A percentile compares a stretch with the other conserved stretches of the same genome.
phyloP scores from a whole-genome alignment of 1,140 invertebrate species.

The Triops cancriformis region DNA sequence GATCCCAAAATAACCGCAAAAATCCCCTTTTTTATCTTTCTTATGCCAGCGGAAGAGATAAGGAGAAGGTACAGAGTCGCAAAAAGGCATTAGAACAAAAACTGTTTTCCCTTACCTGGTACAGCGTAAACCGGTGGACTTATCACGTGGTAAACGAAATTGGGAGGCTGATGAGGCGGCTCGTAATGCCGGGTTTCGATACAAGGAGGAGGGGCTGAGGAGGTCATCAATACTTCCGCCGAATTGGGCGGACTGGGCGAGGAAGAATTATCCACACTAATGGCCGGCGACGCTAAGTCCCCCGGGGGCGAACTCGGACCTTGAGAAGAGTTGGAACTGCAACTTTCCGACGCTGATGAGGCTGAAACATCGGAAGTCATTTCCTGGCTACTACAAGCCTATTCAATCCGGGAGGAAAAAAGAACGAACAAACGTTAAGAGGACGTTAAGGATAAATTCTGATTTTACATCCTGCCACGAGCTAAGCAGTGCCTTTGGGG shows the following conservation, averaged over 20 bases:
- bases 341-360: slow-evolving; percentile 20
- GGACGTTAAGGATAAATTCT: too few relatives aligned
- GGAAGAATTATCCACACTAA: slow-evolving; percentile 1
- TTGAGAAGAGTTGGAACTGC: slow-evolving; percentile 24
- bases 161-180: slow-evolving; percentile 12
- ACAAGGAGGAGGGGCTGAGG: slow-evolving; percentile 13
- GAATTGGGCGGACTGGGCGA: slow-evolving; percentile 18
- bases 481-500: neutral
- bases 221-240: slow-evolving; percentile 14
- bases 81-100: neutral
- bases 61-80: neutral
- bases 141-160: neutral
- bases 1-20: neutral
- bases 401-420: neutral
- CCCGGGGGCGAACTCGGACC: slow-evolving; percentile 23
- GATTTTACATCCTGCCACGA: neutral
- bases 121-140: slow-evolving; percentile 1
- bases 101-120: neutral
- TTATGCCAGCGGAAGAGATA: neutral
- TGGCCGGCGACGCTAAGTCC: slow-evolving; percentile 21
- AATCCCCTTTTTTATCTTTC: neutral
- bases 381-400: slow-evolving; percentile 26
- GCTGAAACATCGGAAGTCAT: slow-evolving; percentile 16
- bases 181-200: neutral
- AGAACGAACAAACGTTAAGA: neutral